A percentile compares a stretch with the other conserved stretches of the same genome.
Evolutionary conservation across 2,113 vertebrate species (phyloP).

Genomic region (Campylomormyrus tamandua): DNA sequence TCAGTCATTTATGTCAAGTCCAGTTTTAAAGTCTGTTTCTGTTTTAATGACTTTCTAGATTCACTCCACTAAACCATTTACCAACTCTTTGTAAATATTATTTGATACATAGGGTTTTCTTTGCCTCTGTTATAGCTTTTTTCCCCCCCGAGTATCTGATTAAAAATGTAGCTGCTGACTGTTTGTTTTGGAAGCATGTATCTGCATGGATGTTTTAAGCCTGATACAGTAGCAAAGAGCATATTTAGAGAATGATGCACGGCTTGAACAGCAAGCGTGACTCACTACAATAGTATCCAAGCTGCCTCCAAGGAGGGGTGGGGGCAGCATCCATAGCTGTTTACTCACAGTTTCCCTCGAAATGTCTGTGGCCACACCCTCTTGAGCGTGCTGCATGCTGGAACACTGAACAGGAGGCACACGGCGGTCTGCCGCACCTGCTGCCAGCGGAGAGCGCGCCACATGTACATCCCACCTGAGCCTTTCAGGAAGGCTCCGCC

Average conservation of each 20-base stretch:
- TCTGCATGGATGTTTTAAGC: background rate
- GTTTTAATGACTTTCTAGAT: background rate
- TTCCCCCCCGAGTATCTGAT: background rate
- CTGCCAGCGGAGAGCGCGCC: background rate
- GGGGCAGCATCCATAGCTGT: background rate
- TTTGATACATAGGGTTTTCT: background rate
- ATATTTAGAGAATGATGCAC: conserved; percentile 13
- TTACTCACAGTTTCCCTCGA: background rate
- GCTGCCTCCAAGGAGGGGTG: background rate
- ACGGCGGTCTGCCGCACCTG: background rate
- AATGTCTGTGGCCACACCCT: background rate
- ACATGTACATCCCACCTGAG: background rate
- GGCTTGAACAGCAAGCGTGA: background rate
- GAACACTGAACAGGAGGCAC: background rate
- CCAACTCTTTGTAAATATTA: background rate
- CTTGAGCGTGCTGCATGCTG: background rate
- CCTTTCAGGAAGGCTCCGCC: background rate
- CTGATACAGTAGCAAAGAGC: background rate
- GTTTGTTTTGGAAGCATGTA: background rate
- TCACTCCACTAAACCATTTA: background rate
- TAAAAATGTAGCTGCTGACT: background rate
- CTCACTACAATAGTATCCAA: conserved; percentile 8
- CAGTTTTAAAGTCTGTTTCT: background rate
- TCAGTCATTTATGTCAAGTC: background rate
- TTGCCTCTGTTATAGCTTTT: background rate